These are phyloP conservation scores for Myopa tessellatipennis DNA, from an alignment of 2,888 invertebrate genomes.

Conservation along the genomic window DNA sequence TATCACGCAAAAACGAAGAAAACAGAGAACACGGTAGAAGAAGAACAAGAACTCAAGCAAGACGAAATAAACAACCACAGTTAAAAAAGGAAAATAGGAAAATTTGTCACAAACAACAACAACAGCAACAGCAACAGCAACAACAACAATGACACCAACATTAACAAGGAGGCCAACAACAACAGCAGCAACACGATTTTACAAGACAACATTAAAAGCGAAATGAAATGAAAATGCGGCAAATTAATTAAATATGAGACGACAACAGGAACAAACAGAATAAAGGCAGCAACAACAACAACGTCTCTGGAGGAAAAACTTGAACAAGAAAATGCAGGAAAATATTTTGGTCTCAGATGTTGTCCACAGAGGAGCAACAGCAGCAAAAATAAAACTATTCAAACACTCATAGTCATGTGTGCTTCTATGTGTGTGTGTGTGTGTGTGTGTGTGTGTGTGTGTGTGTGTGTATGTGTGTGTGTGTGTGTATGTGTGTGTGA, in stretches of 20 bases:
- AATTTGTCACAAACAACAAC: not conserved
- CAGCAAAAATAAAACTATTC: too few relatives aligned
- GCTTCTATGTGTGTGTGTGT: not conserved
- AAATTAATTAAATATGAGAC: slow-evolving; percentile 38
- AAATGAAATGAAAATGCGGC: slow-evolving; percentile 38
- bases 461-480: not conserved
- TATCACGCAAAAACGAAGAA: not conserved
- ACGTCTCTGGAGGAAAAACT: not conserved
- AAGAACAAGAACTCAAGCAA: not conserved
- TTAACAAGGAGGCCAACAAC: not conserved
- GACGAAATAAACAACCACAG: not conserved
- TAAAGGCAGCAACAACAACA: slow-evolving; percentile 18
- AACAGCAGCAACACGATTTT: not conserved
- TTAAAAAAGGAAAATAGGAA: not conserved
- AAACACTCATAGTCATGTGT: not conserved
- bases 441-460: not conserved
- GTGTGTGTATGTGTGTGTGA: not conserved
- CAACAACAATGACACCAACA: not conserved
- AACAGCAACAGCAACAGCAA: not conserved
- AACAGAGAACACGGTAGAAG: not conserved
- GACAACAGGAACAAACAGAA: slow-evolving; percentile 9
- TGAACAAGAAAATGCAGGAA: not conserved
- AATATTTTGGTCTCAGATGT: slow-evolving; percentile 21
- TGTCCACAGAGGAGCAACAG: not conserved
- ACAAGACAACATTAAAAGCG: slow-evolving; percentile 30